These are phyloP conservation scores for Temnothorax ravouxi DNA, from an alignment of 2,888 invertebrate species.

Conservation along the genomic window DNA sequence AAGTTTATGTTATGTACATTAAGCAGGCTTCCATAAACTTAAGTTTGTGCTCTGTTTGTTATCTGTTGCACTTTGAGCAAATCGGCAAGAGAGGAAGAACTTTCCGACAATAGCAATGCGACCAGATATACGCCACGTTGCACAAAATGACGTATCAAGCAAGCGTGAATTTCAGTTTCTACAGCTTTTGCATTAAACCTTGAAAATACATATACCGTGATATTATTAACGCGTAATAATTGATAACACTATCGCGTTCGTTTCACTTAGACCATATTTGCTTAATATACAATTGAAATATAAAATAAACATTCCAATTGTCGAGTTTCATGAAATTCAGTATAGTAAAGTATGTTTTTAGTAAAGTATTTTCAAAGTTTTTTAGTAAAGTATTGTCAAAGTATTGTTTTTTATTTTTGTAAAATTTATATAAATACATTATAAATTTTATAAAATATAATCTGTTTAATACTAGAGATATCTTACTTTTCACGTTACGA, in stretches of 20 bases:
- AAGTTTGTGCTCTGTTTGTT: conserved; percentile 65
- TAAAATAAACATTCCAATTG: neutral
- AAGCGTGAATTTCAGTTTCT: conserved; percentile 50
- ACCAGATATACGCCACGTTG: conserved; percentile 16
- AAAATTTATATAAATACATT: neutral
- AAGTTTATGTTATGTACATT: conserved; percentile 58
- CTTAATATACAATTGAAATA: neutral
- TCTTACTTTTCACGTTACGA: neutral
- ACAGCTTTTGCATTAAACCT: conserved; percentile 18
- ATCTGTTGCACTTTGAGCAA: conserved; percentile 50
- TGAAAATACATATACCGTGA: conserved; percentile 7
- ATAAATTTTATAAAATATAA: neutral
- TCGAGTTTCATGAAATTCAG: neutral
- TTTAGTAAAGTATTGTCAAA: no score
- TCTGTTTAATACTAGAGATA: neutral
- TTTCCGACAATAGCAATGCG: conserved; percentile 35
- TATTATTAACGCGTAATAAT: conserved; percentile 24
- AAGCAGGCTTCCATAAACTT: conserved; percentile 62
- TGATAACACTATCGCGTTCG: conserved; percentile 19
- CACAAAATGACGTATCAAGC: conserved; percentile 39
- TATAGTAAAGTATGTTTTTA: no score
- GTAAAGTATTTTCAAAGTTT: no score
- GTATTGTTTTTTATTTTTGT: neutral
- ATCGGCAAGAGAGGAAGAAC: conserved; percentile 36
- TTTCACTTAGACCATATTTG: neutral